Conservation (phyloP, 2,797 vertebrate genomes). For the Anniella stebbinsi region DNA sequence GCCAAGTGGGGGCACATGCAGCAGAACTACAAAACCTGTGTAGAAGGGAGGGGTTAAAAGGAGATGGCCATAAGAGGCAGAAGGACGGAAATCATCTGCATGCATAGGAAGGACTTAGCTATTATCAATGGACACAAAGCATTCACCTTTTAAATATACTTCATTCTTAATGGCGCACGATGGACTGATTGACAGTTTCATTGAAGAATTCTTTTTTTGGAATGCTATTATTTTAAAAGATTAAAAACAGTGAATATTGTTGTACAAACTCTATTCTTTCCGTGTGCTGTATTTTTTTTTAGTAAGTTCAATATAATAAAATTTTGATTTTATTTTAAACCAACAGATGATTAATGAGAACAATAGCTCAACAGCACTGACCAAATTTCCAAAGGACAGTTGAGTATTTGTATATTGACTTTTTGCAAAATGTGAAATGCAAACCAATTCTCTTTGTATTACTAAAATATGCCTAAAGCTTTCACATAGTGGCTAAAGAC, state of each 20-base stretch:
- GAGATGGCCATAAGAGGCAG: background rate
- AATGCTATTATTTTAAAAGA: constrained; percentile 11
- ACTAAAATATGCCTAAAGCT: constrained; percentile 60
- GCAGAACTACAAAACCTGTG: background rate
- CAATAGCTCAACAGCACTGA: background rate
- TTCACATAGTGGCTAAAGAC: constrained; percentile 63
- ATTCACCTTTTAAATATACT: background rate
- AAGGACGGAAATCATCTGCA: background rate
- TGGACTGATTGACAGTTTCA: background rate
- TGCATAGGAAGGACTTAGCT: background rate
- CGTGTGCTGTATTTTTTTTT: background rate
- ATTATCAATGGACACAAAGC: background rate
- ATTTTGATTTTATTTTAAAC: constrained; percentile 43
- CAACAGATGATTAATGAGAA: constrained; percentile 44
- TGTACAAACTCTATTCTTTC: constrained; percentile 37
- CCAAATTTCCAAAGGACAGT: constrained; percentile 36
- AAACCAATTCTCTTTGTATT: constrained; percentile 64
- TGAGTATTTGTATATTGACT: constrained; percentile 60
- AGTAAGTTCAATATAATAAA: background rate
- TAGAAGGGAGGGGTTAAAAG: background rate
- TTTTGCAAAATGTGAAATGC: constrained; percentile 44
- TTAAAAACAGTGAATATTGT: constrained; percentile 26
- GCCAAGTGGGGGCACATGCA: background rate
- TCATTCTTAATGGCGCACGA: background rate
- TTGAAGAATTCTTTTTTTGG: rapidly evolving